Conservation (phyloP, 2,113 vertebrate genomes). For the Galeopterus variegatus region DNA sequence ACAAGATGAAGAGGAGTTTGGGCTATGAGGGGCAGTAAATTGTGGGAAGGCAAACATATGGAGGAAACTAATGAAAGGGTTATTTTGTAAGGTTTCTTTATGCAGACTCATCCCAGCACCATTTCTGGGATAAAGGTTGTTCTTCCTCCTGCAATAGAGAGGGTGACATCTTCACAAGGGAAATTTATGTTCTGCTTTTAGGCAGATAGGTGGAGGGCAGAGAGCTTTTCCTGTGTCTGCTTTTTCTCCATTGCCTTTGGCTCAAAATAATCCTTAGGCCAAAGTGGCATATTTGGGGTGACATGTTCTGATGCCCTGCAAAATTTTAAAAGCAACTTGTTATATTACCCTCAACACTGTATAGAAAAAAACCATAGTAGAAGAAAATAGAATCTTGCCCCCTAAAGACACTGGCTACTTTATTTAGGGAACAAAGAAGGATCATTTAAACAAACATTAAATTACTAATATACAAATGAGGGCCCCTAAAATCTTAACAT, state of each 20-base stretch:
- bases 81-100: too few relatives aligned
- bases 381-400: neutral
- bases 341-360: neutral
- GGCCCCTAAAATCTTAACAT: neutral
- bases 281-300: neutral
- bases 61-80: neutral
- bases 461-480: neutral
- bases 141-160: neutral
- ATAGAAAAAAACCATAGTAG: neutral
- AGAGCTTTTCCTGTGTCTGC: neutral
- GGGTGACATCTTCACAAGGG: neutral
- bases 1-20: neutral
- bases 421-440: neutral
- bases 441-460: neutral
- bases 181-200: neutral
- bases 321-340: neutral
- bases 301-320: too few relatives aligned
- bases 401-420: neutral
- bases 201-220: too few relatives aligned
- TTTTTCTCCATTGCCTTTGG: neutral
- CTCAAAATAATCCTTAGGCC: neutral
- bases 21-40: too few relatives aligned
- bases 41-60: neutral
- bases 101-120: neutral
- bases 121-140: rapidly evolving